A percentile compares a stretch with the other conserved stretches of the same genome.
phyloP scores from a whole-genome alignment of 2,113 vertebrate genomes.

The Hystrix cristata region DNA sequence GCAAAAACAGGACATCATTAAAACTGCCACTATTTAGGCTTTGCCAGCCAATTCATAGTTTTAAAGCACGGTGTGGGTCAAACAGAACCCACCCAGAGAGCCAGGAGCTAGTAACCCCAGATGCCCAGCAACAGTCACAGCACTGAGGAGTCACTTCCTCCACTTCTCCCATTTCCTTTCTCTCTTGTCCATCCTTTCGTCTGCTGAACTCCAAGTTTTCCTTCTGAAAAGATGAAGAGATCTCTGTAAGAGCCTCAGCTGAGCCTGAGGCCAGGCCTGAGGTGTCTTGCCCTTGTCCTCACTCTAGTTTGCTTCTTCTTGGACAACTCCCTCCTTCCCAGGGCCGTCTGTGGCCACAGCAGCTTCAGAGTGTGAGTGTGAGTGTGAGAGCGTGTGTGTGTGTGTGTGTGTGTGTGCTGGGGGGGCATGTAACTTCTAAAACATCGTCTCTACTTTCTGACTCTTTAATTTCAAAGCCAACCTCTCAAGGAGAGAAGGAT shows the following conservation, averaged over 20 bases:
- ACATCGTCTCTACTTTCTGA: neutral
- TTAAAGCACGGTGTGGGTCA: neutral
- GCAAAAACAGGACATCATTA: neutral
- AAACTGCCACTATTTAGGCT: neutral
- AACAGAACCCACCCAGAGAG: neutral
- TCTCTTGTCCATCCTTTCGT: neutral
- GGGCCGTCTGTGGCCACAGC: neutral
- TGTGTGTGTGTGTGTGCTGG: neutral
- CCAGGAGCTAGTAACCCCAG: neutral
- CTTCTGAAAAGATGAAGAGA: neutral
- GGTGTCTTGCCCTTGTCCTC: fast-evolving
- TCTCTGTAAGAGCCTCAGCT: neutral
- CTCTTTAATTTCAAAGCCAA: slow-evolving; percentile 44
- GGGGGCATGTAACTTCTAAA: fast-evolving
- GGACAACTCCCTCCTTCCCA: neutral
- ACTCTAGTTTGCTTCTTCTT: neutral
- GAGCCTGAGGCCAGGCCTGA: neutral
- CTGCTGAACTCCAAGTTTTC: neutral
- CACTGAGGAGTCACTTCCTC: neutral
- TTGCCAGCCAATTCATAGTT: neutral
- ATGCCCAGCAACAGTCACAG: neutral
- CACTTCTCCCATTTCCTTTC: neutral
- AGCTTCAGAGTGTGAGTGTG: neutral
- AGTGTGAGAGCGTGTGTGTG: too few relatives aligned
- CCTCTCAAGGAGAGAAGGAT: neutral